phyloP scores from a whole-genome alignment of 1,140 invertebrate genomes.

The Diploscapter pachys region DNA sequence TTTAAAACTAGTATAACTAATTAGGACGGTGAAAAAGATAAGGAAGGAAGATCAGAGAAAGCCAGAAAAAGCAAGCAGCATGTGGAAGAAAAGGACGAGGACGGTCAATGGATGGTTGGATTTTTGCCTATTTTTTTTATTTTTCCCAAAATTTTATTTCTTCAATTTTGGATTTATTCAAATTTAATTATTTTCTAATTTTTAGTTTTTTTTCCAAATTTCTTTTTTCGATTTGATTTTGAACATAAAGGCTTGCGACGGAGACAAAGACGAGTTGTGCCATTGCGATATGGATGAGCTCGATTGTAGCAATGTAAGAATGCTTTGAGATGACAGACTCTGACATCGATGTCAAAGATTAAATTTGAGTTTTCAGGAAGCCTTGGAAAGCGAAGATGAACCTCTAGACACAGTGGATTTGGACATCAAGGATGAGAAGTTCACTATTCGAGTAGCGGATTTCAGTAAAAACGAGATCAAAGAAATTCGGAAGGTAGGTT shows the following conservation, averaged over 20 bases:
- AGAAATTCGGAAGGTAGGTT: slow-evolving; percentile 4
- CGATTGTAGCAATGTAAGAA: slow-evolving; percentile 8
- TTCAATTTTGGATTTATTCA: too few species aligned
- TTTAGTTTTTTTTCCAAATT: too few species aligned
- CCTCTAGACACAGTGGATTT: not conserved
- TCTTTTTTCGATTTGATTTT: too few species aligned
- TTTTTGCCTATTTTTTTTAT: too few species aligned
- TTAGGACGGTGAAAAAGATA: too few species aligned
- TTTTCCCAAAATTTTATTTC: too few species aligned
- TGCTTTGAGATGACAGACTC: not conserved
- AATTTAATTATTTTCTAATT: too few species aligned
- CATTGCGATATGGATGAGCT: slow-evolving; percentile 11
- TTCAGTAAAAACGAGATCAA: slow-evolving; percentile 14
- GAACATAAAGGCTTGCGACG: not conserved
- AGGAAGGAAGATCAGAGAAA: too few species aligned
- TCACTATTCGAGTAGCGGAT: slow-evolving; percentile 4
- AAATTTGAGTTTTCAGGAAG: not conserved
- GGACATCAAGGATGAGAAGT: slow-evolving; percentile 3
- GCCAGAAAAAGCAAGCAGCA: too few species aligned
- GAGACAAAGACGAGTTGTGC: slow-evolving; percentile 8
- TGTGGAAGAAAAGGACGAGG: too few species aligned
- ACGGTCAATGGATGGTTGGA: too few species aligned
- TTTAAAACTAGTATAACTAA: too few species aligned
- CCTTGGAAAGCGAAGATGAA: not conserved
- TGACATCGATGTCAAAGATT: not conserved